Evolutionary conservation across 1,140 invertebrate species (phyloP).

Genomic region (Zeugodacus cucurbitae): DNA sequence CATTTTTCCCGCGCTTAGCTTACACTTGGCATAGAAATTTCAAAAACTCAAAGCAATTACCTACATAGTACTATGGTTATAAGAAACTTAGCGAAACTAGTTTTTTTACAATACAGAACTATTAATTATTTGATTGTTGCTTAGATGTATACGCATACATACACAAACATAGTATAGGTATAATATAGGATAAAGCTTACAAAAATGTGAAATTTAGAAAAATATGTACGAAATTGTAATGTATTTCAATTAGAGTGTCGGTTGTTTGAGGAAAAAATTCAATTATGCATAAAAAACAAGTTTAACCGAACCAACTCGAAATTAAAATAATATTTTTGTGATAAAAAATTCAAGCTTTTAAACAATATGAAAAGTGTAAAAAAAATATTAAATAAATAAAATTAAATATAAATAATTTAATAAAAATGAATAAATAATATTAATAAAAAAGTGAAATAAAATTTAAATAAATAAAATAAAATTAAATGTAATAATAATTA

Average conservation of each 20-base stretch:
- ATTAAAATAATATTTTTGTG: neutral
- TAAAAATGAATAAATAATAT: neutral
- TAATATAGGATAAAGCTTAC: neutral
- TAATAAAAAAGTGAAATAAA: neutral
- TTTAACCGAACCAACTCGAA: neutral
- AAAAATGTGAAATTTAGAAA: neutral
- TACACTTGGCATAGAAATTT: neutral
- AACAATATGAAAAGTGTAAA: neutral
- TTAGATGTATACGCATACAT: neutral
- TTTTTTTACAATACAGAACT: neutral
- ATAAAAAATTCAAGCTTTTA: neutral
- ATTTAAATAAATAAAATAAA: neutral
- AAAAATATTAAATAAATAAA: neutral
- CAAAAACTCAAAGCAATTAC: constrained; percentile 22
- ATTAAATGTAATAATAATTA: neutral
- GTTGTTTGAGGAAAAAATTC: neutral
- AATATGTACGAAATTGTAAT: too few species aligned
- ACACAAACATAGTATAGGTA: neutral
- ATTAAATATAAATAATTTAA: neutral
- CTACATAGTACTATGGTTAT: neutral
- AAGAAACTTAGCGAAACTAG: neutral
- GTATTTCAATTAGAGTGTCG: too few species aligned
- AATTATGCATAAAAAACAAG: neutral
- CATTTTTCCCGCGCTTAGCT: neutral
- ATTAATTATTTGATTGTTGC: neutral